Percentiles rank a stretch among this genome's conserved stretches.
These are phyloP conservation scores for Oppia nitens DNA, from an alignment of 1,140 invertebrate species.

Conservation along the genomic window DNA sequence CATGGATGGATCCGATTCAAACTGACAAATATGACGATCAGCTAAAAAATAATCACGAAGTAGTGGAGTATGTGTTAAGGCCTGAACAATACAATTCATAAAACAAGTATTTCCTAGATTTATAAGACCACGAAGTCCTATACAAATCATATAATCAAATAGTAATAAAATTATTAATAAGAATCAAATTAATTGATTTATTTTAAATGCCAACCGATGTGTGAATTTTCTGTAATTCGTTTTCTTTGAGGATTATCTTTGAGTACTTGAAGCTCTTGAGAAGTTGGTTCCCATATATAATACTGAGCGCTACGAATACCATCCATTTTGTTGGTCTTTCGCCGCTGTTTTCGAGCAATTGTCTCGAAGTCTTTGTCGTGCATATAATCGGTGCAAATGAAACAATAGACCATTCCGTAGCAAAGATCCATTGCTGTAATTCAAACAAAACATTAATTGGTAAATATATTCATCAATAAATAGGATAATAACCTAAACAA, in stretches of 20 bases:
- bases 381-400: slow-evolving; percentile 76
- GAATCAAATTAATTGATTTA: not conserved
- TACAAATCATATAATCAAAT: no score
- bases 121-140: slow-evolving; percentile 67
- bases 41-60: slow-evolving; percentile 87
- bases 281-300: slow-evolving; percentile 58
- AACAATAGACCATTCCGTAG: slow-evolving; percentile 79
- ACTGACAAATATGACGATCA: slow-evolving; percentile 68
- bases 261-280: slow-evolving; percentile 47
- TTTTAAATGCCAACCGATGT: not conserved
- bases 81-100: slow-evolving; percentile 95
- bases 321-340: slow-evolving; percentile 38
- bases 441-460: slow-evolving; percentile 16
- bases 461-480: not conserved
- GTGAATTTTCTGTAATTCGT: slow-evolving; percentile 54
- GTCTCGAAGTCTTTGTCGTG: slow-evolving; percentile 52
- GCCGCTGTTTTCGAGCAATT: slow-evolving; percentile 42
- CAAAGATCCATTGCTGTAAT: slow-evolving; percentile 54
- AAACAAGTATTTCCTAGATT: slow-evolving; percentile 98
- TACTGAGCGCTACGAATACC: slow-evolving; percentile 36
- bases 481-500: slow-evolving; percentile 39
- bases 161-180: not conserved
- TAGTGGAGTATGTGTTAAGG: slow-evolving; percentile 81
- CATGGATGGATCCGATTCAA: slow-evolving; percentile 32
- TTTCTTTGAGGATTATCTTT: slow-evolving; percentile 55